A percentile compares a stretch with the other conserved stretches of the same genome.
These are phyloP conservation scores for Gymnorhina tibicen DNA, from an alignment of 2,113 vertebrate species.

Conservation along the genomic window DNA sequence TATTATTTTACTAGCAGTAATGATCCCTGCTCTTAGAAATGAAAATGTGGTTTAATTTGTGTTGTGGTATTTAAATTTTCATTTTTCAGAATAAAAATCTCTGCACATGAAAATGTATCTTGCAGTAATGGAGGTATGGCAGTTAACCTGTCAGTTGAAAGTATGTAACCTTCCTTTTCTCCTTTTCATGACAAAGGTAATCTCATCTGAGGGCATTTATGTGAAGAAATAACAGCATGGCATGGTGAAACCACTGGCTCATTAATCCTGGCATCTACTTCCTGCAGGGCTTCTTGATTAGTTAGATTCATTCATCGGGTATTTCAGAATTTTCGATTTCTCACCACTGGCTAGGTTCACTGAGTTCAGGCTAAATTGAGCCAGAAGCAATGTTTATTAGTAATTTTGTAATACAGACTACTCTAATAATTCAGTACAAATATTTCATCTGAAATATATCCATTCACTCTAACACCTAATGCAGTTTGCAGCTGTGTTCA, in stretches of 20 bases:
- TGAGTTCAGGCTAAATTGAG: constrained; percentile 79
- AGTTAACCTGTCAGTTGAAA: constrained; percentile 76
- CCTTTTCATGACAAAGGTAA: constrained; percentile 78
- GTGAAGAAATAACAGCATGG: constrained; percentile 78
- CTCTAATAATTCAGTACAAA: constrained; percentile 78
- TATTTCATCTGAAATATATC: constrained; percentile 74
- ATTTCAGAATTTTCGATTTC: constrained; percentile 78
- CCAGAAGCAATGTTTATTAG: constrained; percentile 81
- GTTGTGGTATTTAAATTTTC: constrained; percentile 64
- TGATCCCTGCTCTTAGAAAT: constrained; percentile 47
- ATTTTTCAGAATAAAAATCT: constrained; percentile 70
- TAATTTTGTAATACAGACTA: constrained; percentile 78
- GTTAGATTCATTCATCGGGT: constrained; percentile 75
- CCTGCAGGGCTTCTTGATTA: constrained; percentile 77
- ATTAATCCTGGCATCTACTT: constrained; percentile 82
- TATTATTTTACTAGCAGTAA: constrained; percentile 31
- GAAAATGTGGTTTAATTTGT: constrained; percentile 70
- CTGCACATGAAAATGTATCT: constrained; percentile 61
- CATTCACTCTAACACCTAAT: constrained; percentile 56
- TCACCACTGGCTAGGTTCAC: constrained; percentile 77
- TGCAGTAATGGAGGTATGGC: constrained; percentile 63
- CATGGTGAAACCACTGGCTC: constrained; percentile 75
- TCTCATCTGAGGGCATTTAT: constrained; percentile 78
- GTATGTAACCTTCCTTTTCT: constrained; percentile 77
- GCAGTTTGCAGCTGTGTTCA: constrained; percentile 69